Evolutionary conservation across 2,113 vertebrate species (phyloP).

Genomic region (Cyanoderma ruficeps): DNA sequence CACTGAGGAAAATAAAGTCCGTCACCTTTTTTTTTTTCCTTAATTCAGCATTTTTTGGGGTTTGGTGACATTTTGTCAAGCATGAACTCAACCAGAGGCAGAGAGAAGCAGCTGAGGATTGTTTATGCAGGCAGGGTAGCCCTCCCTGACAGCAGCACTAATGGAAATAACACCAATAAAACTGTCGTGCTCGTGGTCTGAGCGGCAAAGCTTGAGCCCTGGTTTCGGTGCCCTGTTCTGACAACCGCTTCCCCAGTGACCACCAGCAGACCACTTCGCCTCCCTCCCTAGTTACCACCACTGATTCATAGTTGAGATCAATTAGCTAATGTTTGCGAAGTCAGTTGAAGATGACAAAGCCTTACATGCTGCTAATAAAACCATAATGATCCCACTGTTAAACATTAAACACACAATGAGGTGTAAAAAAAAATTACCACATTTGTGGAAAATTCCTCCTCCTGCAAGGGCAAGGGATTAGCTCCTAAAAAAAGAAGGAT

Average conservation of each 20-base stretch:
- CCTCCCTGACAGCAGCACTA: not conserved
- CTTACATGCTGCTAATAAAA: constrained; percentile 36
- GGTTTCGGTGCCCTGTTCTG: not conserved
- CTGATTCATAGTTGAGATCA: not conserved
- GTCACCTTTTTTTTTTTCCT: rapidly evolving
- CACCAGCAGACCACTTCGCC: not conserved
- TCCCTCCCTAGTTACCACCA: not conserved
- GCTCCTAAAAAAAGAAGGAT: not conserved
- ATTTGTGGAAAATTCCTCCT: constrained; percentile 37
- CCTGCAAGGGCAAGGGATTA: constrained; percentile 8
- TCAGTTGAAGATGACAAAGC: constrained; percentile 46
- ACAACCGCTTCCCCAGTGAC: not conserved
- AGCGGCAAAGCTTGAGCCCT: not conserved
- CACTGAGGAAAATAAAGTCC: not conserved
- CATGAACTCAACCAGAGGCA: not conserved
- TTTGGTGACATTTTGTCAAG: not conserved
- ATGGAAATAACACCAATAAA: not conserved
- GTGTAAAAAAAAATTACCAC: not conserved
- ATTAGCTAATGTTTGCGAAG: constrained; percentile 56
- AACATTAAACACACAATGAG: constrained; percentile 39
- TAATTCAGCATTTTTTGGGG: not conserved
- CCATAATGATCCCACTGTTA: constrained; percentile 43
- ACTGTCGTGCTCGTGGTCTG: not conserved
- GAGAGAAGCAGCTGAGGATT: not conserved
- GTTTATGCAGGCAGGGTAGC: not conserved